A percentile compares a stretch with the other conserved stretches of the same genome.
Evolutionary conservation across 1,140 invertebrate genomes (phyloP).

Genomic region (Mylabris phalerata): DNA sequence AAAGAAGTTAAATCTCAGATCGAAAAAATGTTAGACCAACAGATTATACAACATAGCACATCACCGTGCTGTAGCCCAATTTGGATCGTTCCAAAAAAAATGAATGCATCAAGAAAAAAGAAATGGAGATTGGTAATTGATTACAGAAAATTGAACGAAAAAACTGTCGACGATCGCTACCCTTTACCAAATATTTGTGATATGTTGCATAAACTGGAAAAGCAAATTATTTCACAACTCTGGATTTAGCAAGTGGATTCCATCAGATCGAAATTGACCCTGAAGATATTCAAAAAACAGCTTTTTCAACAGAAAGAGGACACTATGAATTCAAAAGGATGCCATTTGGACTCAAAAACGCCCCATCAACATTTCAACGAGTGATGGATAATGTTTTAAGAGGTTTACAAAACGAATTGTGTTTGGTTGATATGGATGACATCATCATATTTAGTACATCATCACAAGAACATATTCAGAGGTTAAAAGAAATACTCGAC

Average conservation of each 20-base stretch:
- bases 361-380: background rate
- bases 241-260: too few relatives aligned
- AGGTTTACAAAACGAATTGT: constrained; percentile 9
- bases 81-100: constrained; percentile 34
- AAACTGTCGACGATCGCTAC: constrained; percentile 40
- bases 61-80: constrained; percentile 17
- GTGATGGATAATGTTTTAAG: constrained; percentile 1
- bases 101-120: constrained; percentile 27
- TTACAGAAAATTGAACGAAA: constrained; percentile 38
- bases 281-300: background rate
- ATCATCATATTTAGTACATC: constrained; percentile 38
- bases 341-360: constrained; percentile 4
- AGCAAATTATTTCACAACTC: too few relatives aligned
- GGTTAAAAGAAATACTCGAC: constrained; percentile 25
- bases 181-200: constrained; percentile 49
- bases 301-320: background rate
- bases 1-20: constrained; percentile 25
- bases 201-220: too few relatives aligned
- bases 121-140: constrained; percentile 40
- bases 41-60: constrained; percentile 18
- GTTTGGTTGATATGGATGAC: constrained; percentile 41
- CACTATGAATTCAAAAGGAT: background rate
- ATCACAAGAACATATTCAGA: constrained; percentile 36
- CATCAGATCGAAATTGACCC: constrained; percentile 1
- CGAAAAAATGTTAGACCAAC: constrained; percentile 21